Evolutionary conservation across 2,797 vertebrate genomes (phyloP), one percentile per base, ranked within the genome.

Genomic region (Phalloptychus januarius): DNA sequence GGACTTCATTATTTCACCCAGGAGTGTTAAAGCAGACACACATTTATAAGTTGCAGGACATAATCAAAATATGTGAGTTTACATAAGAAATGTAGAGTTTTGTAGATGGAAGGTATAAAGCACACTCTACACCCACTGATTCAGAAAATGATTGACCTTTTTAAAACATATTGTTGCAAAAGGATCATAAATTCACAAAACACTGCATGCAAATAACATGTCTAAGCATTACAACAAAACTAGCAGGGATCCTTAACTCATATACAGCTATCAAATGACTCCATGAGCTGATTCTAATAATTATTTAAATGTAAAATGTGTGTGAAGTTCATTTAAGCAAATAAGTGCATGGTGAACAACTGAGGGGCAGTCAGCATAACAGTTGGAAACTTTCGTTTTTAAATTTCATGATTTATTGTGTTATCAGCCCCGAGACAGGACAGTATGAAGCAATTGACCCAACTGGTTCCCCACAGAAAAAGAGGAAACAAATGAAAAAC

Each of bases 191-290:
- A 42, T 93, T 92, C 87, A 93, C 93, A 91, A 94, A 89, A 84
- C 85, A 93, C 93, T 86, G 84, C 88, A 92, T 77, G 76, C 79
- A 90, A 86, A 78, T 65, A 89, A 83, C 87, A 74, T 93, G 92
- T 93, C 90, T 91, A 87, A 87, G 2, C 16, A 63, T 63, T 94
- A 94, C 89, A 91, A 89, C 86, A 92, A 86, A 92, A 93, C 86
- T 89, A 89, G 89, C 81, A 92, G 89, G 85, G 87, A 88, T 91
- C 85, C 87, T 82, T 31, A 81, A 86, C 89, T 92, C 92, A 93
- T 93, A 93, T 93, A 94, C 91, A 87, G 83, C 87, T 83, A 89
- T 92, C 93, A 95, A 94, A 72, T 94, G 93, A 89, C 92, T 88
- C 61, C 45, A 56, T 45, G 75, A 67, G 58, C 25, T 74, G 48